Evolutionary conservation across 1,140 invertebrate species (phyloP).

Genomic region (Aphis craccivora): DNA sequence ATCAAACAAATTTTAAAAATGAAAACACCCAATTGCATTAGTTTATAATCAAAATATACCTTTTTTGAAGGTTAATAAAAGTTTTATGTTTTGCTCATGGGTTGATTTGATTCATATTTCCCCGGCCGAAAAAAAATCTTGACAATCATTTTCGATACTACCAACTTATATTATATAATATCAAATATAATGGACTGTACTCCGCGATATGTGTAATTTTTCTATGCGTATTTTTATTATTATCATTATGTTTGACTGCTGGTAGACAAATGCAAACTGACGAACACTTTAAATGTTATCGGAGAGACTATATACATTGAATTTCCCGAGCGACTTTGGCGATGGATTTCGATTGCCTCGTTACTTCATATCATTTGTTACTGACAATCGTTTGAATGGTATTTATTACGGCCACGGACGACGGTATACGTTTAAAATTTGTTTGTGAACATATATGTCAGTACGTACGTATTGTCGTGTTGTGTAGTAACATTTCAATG

Average conservation of each 20-base stretch:
- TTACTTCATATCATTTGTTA: conserved; percentile 70
- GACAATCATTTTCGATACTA: too few species aligned
- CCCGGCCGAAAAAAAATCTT: too few species aligned
- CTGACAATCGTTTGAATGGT: conserved; percentile 68
- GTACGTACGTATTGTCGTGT: neutral
- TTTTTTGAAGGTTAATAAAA: too few species aligned
- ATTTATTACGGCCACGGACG: conserved; percentile 71
- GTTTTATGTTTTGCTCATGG: too few species aligned
- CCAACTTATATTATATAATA: too few species aligned
- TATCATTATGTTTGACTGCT: neutral
- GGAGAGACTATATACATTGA: conserved; percentile 67
- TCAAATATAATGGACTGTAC: neutral
- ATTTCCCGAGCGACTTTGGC: conserved; percentile 66
- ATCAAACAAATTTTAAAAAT: too few species aligned
- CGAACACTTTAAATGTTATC: conserved; percentile 69
- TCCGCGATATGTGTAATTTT: neutral
- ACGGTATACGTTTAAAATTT: conserved; percentile 65
- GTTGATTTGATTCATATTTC: too few species aligned
- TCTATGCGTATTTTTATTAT: neutral
- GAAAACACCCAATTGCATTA: too few species aligned
- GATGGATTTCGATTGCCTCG: conserved; percentile 68
- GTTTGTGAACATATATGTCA: neutral
- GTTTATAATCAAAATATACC: too few species aligned
- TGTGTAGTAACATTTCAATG: neutral
- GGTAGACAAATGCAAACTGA: conserved; percentile 69